Base-by-base conservation (phyloP, 2,888 invertebrate genomes). In the Dolichopus griseipennis region DNA sequence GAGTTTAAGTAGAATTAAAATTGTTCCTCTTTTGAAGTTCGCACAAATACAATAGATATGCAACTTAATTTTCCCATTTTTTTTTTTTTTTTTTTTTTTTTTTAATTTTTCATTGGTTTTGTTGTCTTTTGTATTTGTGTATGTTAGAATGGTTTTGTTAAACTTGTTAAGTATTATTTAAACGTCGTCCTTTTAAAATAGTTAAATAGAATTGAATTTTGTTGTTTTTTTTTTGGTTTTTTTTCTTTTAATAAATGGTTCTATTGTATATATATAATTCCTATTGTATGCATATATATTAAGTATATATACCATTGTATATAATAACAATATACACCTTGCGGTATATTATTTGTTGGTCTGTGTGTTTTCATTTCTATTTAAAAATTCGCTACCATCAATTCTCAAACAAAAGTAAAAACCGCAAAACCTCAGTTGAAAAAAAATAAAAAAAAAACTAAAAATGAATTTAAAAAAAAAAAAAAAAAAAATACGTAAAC, bases 301-400 rank as follows among this genome's bases (percentile, higher is more conserved):
- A 4, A 27, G 2, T 37, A 37, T 37, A 37, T 37, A 37, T 37
- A n/a, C 10, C 37, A 37, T 37, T 37, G 10, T 10, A 37, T 37
- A 37, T 34, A 10, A n/a, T 15, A 52, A 52, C 18, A 52, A 52
- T 52, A 18, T 52, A 52, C 52, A 52, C 52, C 52, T 52, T 52
- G 52, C 52, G 52, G 52, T 52, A 18, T 12, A 18, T 6, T 52
- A 52, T 52, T n/a, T 52, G 18, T 52, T 52, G 52, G 9, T 52
- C 12, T 9, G 5, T 12, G 5, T 12, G 15, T 12, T 41, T 41
- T 5, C 15, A n/a, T 52, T 52, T 18, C 52, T 52, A 15, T 52
- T 52, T 52, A 52, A 52, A 43, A 52, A 52, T 52, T 52, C 52
- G 52, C 52, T 52, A 52, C 52, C n/a, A 52, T 52, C 52, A 52